phyloP scores from a whole-genome alignment of 2,113 vertebrate species.

The Gopherus flavomarginatus region DNA sequence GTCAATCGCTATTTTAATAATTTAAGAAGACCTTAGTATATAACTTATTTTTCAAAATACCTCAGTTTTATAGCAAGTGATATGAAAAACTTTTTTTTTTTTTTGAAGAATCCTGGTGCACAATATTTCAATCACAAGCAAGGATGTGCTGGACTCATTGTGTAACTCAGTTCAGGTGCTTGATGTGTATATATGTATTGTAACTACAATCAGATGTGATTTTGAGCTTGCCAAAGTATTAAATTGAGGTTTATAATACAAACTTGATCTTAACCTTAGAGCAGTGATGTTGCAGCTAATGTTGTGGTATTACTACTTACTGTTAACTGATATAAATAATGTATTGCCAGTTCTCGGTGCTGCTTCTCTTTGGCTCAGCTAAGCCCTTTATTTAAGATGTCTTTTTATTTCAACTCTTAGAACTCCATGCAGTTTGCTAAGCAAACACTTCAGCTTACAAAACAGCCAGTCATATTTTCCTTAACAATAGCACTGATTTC shows the following conservation, averaged over 20 bases:
- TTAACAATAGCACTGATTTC: neutral
- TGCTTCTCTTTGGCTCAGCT: neutral
- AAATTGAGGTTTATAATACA: rapidly evolving
- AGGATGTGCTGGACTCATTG: rapidly evolving
- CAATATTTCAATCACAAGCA: rapidly evolving
- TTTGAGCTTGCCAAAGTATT: rapidly evolving
- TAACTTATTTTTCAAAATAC: neutral
- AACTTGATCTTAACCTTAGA: rapidly evolving
- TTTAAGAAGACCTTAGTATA: neutral
- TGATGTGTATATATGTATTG: rapidly evolving
- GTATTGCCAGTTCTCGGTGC: rapidly evolving
- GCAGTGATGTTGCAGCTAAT: rapidly evolving
- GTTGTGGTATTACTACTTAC: rapidly evolving
- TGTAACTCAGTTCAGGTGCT: rapidly evolving
- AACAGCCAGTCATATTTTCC: neutral
- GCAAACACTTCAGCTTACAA: too few species aligned
- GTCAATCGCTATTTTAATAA: neutral
- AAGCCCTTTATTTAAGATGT: rapidly evolving
- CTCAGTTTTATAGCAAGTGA: rapidly evolving
- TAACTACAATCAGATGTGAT: rapidly evolving
- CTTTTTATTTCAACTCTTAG: rapidly evolving
- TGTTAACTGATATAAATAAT: rapidly evolving
- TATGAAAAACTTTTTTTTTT: rapidly evolving
- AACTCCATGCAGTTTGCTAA: rapidly evolving
- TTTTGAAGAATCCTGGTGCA: rapidly evolving